Evolutionary conservation across 2,113 vertebrate genomes (phyloP), one percentile per base, ranked within the genome.

Genomic region (Salminus brasiliensis): DNA sequence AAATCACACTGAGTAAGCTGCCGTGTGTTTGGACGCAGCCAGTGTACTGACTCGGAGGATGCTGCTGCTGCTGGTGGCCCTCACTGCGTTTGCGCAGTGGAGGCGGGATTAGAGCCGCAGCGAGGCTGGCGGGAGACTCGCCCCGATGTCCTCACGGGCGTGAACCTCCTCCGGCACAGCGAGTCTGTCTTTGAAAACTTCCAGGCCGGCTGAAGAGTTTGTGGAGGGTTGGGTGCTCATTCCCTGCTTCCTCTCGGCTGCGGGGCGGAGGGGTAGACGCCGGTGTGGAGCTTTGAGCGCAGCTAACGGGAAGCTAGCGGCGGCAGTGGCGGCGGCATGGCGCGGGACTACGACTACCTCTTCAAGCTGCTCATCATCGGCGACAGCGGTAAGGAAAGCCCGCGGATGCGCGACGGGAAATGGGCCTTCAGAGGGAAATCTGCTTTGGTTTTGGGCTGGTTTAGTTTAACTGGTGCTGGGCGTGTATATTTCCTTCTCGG

Each of bases 301-400:
- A 34, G 25, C 65, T 63, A 62, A 52, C 32, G 47, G 47, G 32
- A 39, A 69, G 43, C 49, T 10, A 81, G 85, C 83, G 80, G 85
- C 84, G 84, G 87, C 87, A 85, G 81, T 47, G 69, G 45, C 43
- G 36, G 73, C 27, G 30, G 25, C 78, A 94, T 94, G 94, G 94
- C 94, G 90, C 87, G 94, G 91, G 94, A 95, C 85, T 95, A 95
- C 87, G 94, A 95, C 88, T 93, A 95, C 85, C 93, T 95, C 85
- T 95, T 95, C 87, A 95, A 95, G 88, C 89, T 95, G 87, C 93
- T 95, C 81, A 95, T 95, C 87, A 94, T 95, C 88, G 94, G 94
- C 78, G 94, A 95, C 87, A 95, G 94, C 90, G 94, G 93, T 95
- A 90, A 94, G 93, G 70, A 86, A 81, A 87, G 55, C 15, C 39